Conservation (phyloP, 37 sponge, comb jelly and placozoan species). For the Chondrilla cf. caribensis region DNA sequence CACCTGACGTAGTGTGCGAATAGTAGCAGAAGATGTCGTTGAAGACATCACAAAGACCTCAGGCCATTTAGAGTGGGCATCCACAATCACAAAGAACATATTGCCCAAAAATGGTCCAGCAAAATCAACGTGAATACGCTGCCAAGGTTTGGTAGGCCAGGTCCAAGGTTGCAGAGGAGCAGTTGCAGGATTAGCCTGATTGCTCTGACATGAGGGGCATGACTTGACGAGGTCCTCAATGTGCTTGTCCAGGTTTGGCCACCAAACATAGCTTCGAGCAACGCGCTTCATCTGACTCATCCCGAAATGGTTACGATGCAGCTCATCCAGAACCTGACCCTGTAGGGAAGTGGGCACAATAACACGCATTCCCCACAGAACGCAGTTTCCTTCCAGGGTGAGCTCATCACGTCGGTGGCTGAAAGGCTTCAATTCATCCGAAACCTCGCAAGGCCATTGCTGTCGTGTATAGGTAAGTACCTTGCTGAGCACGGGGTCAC, state of each 20-base stretch:
- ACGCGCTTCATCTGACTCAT: slow-evolving; percentile 30
- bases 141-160: slow-evolving; percentile 45
- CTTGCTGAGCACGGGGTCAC: slow-evolving; percentile 47
- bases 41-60: slow-evolving; percentile 15
- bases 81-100: slow-evolving; percentile 27
- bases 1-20: background rate
- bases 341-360: slow-evolving; percentile 28
- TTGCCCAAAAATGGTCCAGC: slow-evolving; percentile 29
- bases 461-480: slow-evolving; percentile 32
- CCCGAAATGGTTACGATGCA: slow-evolving; percentile 33
- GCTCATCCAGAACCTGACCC: slow-evolving; percentile 17
- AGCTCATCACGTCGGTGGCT: background rate
- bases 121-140: slow-evolving; percentile 41
- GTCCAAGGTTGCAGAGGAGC: slow-evolving; percentile 42
- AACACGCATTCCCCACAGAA: slow-evolving; percentile 36
- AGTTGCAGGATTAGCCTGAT: slow-evolving; percentile 4
- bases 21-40: slow-evolving; percentile 17
- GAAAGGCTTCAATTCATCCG: slow-evolving; percentile 27
- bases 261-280: slow-evolving; percentile 42
- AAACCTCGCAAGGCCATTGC: slow-evolving; percentile 38
- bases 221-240: slow-evolving; percentile 7
- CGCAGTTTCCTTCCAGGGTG: slow-evolving; percentile 22
- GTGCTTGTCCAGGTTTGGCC: slow-evolving; percentile 35
- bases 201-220: slow-evolving; percentile 20
- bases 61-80: slow-evolving; percentile 54